phyloP scores from a whole-genome alignment of 2,797 vertebrate genomes.

The Sebastes melanostomus region DNA sequence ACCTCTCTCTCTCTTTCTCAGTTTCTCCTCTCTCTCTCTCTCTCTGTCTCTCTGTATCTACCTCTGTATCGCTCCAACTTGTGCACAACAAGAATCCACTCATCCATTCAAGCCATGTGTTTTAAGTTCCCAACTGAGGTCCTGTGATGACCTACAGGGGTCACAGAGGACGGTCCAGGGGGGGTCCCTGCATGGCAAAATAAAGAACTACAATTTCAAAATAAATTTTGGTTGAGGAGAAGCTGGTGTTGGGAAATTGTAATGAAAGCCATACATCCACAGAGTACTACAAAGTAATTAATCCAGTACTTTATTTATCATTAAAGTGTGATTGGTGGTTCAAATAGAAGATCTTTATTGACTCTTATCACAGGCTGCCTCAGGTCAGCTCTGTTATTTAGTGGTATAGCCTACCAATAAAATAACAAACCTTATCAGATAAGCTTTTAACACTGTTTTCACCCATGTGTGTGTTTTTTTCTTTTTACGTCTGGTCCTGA shows the following conservation, averaged over 20 bases:
- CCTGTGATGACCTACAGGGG: slow-evolving; percentile 49
- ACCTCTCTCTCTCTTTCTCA: not conserved
- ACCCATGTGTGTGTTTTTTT: not conserved
- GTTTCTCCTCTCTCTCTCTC: not conserved
- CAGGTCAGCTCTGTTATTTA: not conserved
- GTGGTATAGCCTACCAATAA: not conserved
- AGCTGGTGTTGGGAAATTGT: not conserved
- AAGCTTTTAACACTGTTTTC: not conserved
- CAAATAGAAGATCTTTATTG: not conserved
- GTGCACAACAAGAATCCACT: slow-evolving; percentile 48
- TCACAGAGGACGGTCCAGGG: slow-evolving; percentile 25
- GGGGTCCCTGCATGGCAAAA: slow-evolving; percentile 31
- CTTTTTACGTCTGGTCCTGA: not conserved
- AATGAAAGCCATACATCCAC: not conserved
- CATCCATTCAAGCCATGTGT: slow-evolving; percentile 58
- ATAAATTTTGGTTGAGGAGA: not conserved
- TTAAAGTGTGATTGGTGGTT: not conserved
- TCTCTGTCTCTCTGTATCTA: not conserved
- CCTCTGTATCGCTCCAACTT: slow-evolving; percentile 18
- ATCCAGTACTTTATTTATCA: not conserved
- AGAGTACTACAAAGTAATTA: not conserved
- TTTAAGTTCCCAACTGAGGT: slow-evolving; percentile 59
- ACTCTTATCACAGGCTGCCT: not conserved
- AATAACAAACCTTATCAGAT: slow-evolving; percentile 33
- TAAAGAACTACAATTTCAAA: slow-evolving; percentile 16